Percentiles rank a stretch among this genome's conserved stretches.
phyloP scores from a whole-genome alignment of 1,140 invertebrate species.

The Uloborus diversus region DNA sequence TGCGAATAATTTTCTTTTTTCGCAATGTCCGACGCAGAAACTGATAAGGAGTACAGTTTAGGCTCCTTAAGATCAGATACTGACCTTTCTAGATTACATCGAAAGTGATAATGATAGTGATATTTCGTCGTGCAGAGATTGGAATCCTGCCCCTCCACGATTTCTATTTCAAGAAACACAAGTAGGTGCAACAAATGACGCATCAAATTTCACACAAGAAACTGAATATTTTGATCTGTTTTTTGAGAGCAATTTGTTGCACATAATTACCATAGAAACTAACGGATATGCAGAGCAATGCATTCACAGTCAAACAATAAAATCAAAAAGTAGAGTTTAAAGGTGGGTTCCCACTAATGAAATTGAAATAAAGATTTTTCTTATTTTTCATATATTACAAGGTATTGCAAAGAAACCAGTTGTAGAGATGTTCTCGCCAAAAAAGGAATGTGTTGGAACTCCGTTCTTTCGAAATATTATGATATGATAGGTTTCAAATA shows the following conservation, averaged over 20 bases:
- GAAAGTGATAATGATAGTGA: not conserved
- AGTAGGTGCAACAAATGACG: not conserved
- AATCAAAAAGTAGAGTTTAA: no score
- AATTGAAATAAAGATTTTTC: constrained; percentile 16
- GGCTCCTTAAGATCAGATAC: not conserved
- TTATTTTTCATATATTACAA: not conserved
- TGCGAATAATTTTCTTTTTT: no score
- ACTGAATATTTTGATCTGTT: constrained; percentile 7
- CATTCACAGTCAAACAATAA: not conserved
- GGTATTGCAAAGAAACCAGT: not conserved
- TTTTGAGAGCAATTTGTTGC: constrained; percentile 9
- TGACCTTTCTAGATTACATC: not conserved
- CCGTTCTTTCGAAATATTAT: not conserved
- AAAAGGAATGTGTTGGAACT: not conserved
- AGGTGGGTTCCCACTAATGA: constrained; percentile 8
- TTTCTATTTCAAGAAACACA: not conserved
- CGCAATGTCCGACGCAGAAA: no score
- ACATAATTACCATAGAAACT: not conserved
- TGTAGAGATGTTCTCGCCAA: not conserved
- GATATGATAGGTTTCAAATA: not conserved
- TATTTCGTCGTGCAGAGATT: not conserved
- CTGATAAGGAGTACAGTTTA: no score
- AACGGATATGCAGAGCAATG: not conserved
- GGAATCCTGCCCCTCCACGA: not conserved
- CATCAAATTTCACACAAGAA: not conserved